Percentiles rank a stretch among this genome's conserved stretches.
These are phyloP conservation scores for Acheta domesticus DNA, from an alignment of 2,888 invertebrate species.

Conservation along the genomic window DNA sequence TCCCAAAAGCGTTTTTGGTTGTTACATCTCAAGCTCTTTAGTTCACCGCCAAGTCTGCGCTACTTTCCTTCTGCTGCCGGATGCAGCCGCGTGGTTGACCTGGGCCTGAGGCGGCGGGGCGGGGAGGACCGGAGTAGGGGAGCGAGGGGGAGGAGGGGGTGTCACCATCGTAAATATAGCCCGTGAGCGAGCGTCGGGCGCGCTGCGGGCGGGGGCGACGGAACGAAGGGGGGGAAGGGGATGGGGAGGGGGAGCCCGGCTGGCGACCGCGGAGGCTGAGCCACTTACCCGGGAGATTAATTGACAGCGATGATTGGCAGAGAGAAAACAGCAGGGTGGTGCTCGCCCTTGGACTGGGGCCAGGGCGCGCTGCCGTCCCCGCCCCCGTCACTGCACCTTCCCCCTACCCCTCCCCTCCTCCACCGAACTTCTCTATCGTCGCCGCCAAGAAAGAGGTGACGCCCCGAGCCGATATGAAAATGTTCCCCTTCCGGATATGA, in stretches of 20 bases:
- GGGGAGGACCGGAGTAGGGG: not conserved
- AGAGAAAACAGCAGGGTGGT: constrained; percentile 4
- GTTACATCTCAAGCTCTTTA: too few relatives aligned
- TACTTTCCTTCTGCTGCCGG: not conserved
- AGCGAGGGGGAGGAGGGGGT: not conserved
- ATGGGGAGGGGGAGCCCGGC: not conserved
- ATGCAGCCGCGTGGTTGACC: not conserved
- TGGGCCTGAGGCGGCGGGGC: not conserved
- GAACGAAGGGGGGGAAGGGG: not conserved
- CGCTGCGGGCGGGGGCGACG: not conserved
- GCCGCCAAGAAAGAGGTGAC: too few relatives aligned
- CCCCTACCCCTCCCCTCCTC: too few relatives aligned
- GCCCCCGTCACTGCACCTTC: too few relatives aligned
- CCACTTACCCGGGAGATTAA: constrained; percentile 5
- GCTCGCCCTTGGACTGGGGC: not conserved
- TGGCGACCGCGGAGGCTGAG: not conserved
- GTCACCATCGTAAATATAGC: not conserved
- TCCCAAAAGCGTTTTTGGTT: too few relatives aligned
- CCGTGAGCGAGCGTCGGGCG: not conserved
- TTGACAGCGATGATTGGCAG: constrained; percentile 18
- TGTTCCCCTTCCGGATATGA: too few relatives aligned
- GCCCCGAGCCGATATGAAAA: too few relatives aligned
- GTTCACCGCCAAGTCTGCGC: too few relatives aligned
- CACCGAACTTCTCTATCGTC: too few relatives aligned
- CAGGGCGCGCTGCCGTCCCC: not conserved